Evolutionary conservation across 2,113 vertebrate genomes (phyloP), one percentile per base, ranked within the genome.

Genomic region (Nothoprocta pentlandii): DNA sequence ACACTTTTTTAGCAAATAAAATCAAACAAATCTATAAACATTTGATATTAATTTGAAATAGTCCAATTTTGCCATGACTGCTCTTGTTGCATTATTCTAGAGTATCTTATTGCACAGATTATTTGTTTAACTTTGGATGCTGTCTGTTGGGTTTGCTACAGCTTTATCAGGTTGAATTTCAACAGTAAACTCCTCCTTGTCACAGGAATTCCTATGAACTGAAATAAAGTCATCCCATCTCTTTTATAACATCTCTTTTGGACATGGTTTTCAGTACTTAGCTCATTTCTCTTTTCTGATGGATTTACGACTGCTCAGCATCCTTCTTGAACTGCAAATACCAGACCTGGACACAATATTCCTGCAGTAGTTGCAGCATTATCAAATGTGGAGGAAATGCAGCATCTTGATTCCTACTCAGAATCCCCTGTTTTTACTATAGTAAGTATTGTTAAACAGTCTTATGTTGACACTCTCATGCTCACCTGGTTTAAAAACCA

Each of bases 141-240:
- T 94, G 94, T 93, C 84, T 66, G 56, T 36, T 85, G 58, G 21
- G 20, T 85, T 85, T 94, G 58, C 32, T 76, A 44, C 61, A 67
- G 58, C 36, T 89, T 89, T 89, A 91, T 93, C 7, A 2, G 26
- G 4, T 78, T 81, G 32, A 78, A 19, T 85, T 89, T 89, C 61
- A 84, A 30, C 23, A 81, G 73, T 62, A 80, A 94, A 94, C 10
- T 61, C 3, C 1, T 78, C 56, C 14, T 89, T 42, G 39, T 34
- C 22, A 44, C 25, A 61, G 69, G 86, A 90, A 95, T 44, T 10
- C 0, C 0, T 86, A 42, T 68, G 47, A 84, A 92, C 90, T 26
- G 12, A 10, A 51, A 77, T 67, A 16, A 75, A 92, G 32, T 26
- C 83, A 78, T 26, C 82, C 12, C 14, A 56, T n/a, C 12, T 73